A percentile compares a stretch with the other conserved stretches of the same genome.
Evolutionary conservation across 2,888 invertebrate species (phyloP).

Genomic region (Pseudoips prasinana): DNA sequence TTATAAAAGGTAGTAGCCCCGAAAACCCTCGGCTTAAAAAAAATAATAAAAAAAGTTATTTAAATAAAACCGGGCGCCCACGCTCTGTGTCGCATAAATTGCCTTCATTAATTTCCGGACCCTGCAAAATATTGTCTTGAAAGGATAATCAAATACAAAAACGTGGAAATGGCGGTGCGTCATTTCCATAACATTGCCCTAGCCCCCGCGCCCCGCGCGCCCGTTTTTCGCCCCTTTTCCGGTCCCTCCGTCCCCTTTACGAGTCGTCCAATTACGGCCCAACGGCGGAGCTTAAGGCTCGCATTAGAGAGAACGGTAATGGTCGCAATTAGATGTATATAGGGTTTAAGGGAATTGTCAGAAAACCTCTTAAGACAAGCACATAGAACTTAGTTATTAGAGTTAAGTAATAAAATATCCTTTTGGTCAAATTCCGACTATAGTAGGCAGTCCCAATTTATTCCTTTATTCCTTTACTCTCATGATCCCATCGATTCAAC

Average conservation of each 20-base stretch:
- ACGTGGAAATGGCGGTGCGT: conserved; percentile 80
- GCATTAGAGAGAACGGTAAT: conserved; percentile 61
- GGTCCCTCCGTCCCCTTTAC: conserved; percentile 72
- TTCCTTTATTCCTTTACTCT: too few species aligned
- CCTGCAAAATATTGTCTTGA: conserved; percentile 82
- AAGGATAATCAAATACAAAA: conserved; percentile 83
- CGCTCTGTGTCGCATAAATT: conserved; percentile 79
- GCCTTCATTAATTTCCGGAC: conserved; percentile 80
- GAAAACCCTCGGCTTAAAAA: conserved; percentile 62
- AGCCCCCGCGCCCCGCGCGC: conserved; percentile 30
- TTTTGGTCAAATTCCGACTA: too few species aligned
- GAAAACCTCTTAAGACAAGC: too few species aligned
- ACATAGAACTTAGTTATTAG: too few species aligned
- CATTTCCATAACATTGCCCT: conserved; percentile 78
- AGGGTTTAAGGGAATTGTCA: not conserved
- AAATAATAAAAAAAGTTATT: conserved; percentile 69
- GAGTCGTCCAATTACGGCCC: conserved; percentile 77
- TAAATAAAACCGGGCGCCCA: conserved; percentile 74
- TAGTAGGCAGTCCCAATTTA: too few species aligned
- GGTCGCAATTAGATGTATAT: conserved; percentile 49
- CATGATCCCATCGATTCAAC: too few species aligned
- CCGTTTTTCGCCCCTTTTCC: conserved; percentile 49
- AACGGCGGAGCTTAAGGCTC: conserved; percentile 73
- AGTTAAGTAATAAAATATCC: too few species aligned
- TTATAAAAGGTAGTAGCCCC: conserved; percentile 71